Base-by-base conservation (phyloP, 2,888 invertebrate species). In the Colletes collaris region DNA sequence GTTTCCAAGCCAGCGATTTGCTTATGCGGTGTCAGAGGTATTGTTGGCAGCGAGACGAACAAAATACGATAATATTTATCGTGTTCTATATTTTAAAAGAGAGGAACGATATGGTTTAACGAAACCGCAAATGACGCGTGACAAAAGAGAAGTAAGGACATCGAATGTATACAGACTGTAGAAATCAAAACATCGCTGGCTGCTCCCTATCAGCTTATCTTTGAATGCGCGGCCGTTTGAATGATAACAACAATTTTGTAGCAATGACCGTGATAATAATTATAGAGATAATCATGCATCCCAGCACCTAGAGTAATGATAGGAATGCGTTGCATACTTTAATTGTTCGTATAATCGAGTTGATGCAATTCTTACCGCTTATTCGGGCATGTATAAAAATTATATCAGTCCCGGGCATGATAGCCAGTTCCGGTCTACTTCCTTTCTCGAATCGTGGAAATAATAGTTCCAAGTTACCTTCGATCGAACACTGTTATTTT, bases 51-150 rank as follows among this genome's bases (percentile, higher is more conserved):
- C 19, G 66, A 27, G 37, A n/a, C 46, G 53, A 55, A 40, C 13
- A 19, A 10, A 56, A 64, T 50, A 76, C 62, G 75, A 81, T 70
- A 69, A 75, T 60, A 11, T 46, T 79, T 82, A 84, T 77, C 79
- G 63, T 56, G 72, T 55, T 60, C 66, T 55, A 49, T 64, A 71
- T 79, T 75, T 59, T 49, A 52, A 74, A 72, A 46, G 10, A n/a
- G 35, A 56, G 7, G n/a, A 60, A n/a, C 19, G 40, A 49, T 37
- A 46, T 65, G 60, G 72, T 56, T 58, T 19, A 56, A 75, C 7
- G 53, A 81, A 79, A 81, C 85, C 85, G 13, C 83, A 85, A 76
- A 35, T 49, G 63, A 81, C 81, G 72, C 40, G 53, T 60, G 56
- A 35, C 13, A 8, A 37, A 64, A 67, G 19, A 75, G 63, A 73